A percentile compares a stretch with the other conserved stretches of the same genome.
Conservation (phyloP, 2,888 invertebrate species). For the Neoaliturus tenellus region DNA sequence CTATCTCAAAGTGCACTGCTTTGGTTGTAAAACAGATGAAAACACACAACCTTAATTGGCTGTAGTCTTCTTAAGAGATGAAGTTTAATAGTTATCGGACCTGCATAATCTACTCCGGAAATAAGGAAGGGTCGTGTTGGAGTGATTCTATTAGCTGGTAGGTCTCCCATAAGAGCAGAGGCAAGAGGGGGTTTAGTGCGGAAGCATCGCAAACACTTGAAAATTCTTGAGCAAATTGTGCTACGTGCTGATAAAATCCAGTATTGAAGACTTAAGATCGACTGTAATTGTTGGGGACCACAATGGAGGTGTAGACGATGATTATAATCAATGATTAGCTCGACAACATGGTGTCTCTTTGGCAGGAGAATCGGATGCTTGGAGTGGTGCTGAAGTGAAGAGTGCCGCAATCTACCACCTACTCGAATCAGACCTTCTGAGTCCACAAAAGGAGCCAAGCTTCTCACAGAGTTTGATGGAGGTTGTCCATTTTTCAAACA, state of each 20-base stretch:
- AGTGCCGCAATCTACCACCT: conserved; percentile 56
- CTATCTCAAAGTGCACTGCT: conserved; percentile 69
- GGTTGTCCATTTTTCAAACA: conserved; percentile 1
- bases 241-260: conserved; percentile 62
- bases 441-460: conserved; percentile 33
- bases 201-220: conserved; percentile 61
- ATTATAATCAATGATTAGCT: conserved; percentile 59
- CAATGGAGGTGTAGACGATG: conserved; percentile 61
- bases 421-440: conserved; percentile 55
- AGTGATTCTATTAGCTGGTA: conserved; percentile 44
- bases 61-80: conserved; percentile 8
- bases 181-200: not conserved
- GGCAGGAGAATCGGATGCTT: conserved; percentile 55
- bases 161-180: conserved; percentile 54
- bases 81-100: conserved; percentile 56
- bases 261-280: conserved; percentile 57
- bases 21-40: conserved; percentile 67
- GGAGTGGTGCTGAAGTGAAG: conserved; percentile 45
- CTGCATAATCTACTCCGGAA: conserved; percentile 65
- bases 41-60: conserved; percentile 59
- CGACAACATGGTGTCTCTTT: conserved; percentile 44
- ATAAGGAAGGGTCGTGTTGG: conserved; percentile 44
- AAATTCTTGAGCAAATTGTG: conserved; percentile 54
- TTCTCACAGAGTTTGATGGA: not conserved
- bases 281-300: conserved; percentile 60